These are phyloP conservation scores for Enoplosus armatus DNA, from an alignment of 2,797 vertebrate species.

Conservation along the genomic window DNA sequence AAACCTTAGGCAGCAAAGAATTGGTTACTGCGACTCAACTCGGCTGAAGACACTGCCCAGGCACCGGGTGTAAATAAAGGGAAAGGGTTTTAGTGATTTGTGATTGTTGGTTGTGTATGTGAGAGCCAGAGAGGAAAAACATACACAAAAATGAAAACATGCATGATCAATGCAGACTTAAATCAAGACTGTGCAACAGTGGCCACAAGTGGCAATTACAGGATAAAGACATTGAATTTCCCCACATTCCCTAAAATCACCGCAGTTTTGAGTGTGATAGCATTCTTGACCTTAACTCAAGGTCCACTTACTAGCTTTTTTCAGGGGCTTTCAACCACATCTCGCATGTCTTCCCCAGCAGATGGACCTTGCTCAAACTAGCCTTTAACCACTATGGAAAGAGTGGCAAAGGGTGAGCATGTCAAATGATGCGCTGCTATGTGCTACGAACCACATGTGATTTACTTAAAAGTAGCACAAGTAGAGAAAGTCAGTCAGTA, in stretches of 20 bases:
- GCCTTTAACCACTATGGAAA: too few species aligned
- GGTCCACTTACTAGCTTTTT: not conserved
- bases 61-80: not conserved
- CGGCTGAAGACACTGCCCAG: too few species aligned
- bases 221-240: not conserved
- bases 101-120: not conserved
- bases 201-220: not conserved
- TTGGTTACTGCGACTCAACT: not conserved
- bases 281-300: not conserved
- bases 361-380: not conserved
- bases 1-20: not conserved
- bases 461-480: not conserved
- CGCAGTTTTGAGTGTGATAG: not conserved
- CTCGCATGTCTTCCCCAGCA: too few species aligned
- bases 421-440: not conserved
- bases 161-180: not conserved
- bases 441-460: too few species aligned
- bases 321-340: not conserved
- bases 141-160: not conserved
- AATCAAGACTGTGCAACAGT: not conserved
- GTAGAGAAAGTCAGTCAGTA: not conserved
- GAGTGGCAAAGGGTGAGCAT: too few species aligned
- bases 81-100: not conserved
- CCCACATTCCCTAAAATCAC: not conserved
- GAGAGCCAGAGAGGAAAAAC: not conserved